Conservation (phyloP, 2,113 vertebrate species). For the human (Homo sapiens) region GRCh38 chr19:31426501-31427000, state of each 20-base stretch:
- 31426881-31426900: accelerated
- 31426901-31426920: accelerated
- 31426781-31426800: neutral
- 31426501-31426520: neutral
- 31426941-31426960: neutral
- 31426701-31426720: neutral
- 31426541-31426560: neutral
- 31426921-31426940: neutral
- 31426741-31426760: neutral
- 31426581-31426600: neutral
- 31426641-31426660: neutral
- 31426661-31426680: neutral
- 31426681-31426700: neutral
- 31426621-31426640: neutral
- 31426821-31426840: neutral
- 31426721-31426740: neutral
- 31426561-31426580: neutral
- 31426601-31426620: neutral
- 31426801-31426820: neutral
- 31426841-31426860: neutral
- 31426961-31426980: neutral
- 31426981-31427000: neutral
- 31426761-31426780: neutral
- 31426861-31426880: neutral
- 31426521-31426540: neutral